Percentiles rank a stretch among this genome's conserved stretches.
Conservation (phyloP, 2,113 vertebrate genomes). For the Lontra canadensis region DNA sequence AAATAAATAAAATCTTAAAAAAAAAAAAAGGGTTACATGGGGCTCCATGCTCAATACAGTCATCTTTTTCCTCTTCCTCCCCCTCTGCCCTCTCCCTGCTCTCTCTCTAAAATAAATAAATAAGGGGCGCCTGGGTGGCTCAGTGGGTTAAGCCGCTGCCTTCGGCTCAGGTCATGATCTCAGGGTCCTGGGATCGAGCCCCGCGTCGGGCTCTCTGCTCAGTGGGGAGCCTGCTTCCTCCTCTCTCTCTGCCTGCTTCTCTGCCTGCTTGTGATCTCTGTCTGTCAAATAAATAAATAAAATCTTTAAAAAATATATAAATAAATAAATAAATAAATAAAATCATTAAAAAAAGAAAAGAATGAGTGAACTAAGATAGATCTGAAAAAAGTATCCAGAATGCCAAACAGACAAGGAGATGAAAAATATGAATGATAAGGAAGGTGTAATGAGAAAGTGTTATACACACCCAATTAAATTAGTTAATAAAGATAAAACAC, state of each 20-base stretch:
- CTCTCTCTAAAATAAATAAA: neutral
- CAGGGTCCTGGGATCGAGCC: too few species aligned
- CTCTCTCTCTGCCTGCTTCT: too few species aligned
- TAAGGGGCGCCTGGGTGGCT: too few species aligned
- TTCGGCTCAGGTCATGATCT: too few species aligned
- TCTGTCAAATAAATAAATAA: too few species aligned
- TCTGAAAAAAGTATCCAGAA: neutral
- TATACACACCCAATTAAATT: neutral
- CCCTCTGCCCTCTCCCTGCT: too few species aligned
- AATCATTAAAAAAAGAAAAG: neutral
- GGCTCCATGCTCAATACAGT: too few species aligned
- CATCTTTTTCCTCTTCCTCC: neutral
- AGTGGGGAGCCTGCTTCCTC: too few species aligned
- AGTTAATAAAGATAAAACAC: neutral
- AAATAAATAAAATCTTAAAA: neutral
- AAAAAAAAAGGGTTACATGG: neutral
- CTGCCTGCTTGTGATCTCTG: too few species aligned
- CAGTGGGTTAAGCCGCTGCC: too few species aligned
- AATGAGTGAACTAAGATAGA: neutral
- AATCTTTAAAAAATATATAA: too few species aligned
- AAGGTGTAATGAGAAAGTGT: neutral
- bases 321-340: neutral
- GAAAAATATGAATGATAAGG: neutral
- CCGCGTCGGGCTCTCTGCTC: too few species aligned
- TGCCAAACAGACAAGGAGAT: neutral